Evolutionary conservation across 2,113 vertebrate genomes (phyloP).

Genomic region (Pangasianodon hypophthalmus): DNA sequence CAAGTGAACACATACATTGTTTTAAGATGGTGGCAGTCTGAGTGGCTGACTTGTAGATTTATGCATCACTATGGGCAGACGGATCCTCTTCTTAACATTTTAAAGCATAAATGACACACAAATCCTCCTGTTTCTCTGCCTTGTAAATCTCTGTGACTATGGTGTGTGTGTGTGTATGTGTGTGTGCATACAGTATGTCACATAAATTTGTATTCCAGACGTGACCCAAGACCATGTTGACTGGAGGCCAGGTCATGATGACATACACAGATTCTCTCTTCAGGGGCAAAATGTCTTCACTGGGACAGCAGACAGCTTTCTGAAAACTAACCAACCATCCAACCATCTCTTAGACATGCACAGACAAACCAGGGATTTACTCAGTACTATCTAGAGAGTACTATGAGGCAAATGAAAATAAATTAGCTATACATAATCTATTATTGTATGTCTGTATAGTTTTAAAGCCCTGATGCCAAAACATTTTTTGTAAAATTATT

Average conservation of each 20-base stretch:
- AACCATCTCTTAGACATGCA: conserved; percentile 40
- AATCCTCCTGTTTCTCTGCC: conserved; percentile 46
- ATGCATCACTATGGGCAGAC: conserved; percentile 44
- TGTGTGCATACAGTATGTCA: conserved; percentile 35
- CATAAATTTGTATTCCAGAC: conserved; percentile 70
- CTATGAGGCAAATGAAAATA: conserved; percentile 33
- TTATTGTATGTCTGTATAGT: conserved; percentile 12
- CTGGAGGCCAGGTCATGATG: conserved; percentile 65
- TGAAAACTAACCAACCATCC: conserved; percentile 42
- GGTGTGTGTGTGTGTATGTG: conserved; percentile 13
- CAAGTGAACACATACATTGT: neutral
- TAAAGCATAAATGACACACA: conserved; percentile 38
- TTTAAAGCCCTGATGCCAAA: conserved; percentile 6
- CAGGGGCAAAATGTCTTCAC: conserved; percentile 52
- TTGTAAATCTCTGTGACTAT: conserved; percentile 29
- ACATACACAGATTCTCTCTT: conserved; percentile 66
- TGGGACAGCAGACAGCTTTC: conserved; percentile 50
- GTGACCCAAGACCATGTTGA: conserved; percentile 53
- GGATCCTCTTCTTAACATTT: conserved; percentile 38
- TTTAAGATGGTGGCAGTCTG: conserved; percentile 38
- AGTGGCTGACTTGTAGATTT: conserved; percentile 61
- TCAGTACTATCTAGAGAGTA: neutral
- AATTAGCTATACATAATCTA: conserved; percentile 21
- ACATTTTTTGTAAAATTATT: neutral
- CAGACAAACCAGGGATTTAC: conserved; percentile 20